Evolutionary conservation across 2,113 vertebrate genomes (phyloP).

Genomic region (Arvicanthis niloticus): DNA sequence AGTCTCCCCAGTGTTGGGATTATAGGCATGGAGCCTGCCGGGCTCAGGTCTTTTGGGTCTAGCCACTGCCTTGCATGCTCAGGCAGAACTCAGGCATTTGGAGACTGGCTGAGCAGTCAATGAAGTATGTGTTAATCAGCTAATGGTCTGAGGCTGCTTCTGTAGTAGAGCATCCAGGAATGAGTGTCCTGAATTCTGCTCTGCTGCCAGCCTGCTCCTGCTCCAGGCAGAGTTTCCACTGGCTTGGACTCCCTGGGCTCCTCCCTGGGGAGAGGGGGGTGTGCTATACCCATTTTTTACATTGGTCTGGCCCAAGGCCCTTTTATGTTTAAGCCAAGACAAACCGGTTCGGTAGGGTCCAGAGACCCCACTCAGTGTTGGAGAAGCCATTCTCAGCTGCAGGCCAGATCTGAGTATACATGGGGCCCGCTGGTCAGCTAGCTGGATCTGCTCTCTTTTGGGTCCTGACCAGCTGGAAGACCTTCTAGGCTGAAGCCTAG

Average conservation of each 20-base stretch:
- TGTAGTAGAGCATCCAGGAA: slow-evolving; percentile 61
- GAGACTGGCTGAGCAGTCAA: background rate
- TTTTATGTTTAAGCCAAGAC: slow-evolving; percentile 43
- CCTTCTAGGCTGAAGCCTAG: slow-evolving; percentile 81
- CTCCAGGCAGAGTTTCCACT: slow-evolving; percentile 67
- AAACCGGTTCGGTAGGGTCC: background rate
- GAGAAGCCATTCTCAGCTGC: slow-evolving; percentile 66
- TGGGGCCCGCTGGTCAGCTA: slow-evolving; percentile 79
- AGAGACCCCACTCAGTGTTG: background rate
- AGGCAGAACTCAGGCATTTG: slow-evolving; percentile 1
- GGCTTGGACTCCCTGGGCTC: background rate
- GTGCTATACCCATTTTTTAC: slow-evolving; percentile 32
- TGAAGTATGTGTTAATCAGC: background rate
- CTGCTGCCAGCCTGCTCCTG: slow-evolving; percentile 23
- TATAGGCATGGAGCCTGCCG: background rate
- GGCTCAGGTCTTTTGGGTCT: background rate
- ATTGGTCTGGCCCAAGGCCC: slow-evolving; percentile 22
- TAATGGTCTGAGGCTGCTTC: background rate
- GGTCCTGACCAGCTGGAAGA: slow-evolving; percentile 84
- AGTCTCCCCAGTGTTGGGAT: background rate
- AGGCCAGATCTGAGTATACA: slow-evolving; percentile 36
- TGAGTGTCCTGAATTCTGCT: slow-evolving; percentile 21
- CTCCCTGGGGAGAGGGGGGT: background rate
- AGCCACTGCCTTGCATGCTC: background rate
- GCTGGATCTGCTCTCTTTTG: slow-evolving; percentile 73